phyloP scores from a whole-genome alignment of 1,140 invertebrate genomes.

The Drosophila busckii region DNA sequence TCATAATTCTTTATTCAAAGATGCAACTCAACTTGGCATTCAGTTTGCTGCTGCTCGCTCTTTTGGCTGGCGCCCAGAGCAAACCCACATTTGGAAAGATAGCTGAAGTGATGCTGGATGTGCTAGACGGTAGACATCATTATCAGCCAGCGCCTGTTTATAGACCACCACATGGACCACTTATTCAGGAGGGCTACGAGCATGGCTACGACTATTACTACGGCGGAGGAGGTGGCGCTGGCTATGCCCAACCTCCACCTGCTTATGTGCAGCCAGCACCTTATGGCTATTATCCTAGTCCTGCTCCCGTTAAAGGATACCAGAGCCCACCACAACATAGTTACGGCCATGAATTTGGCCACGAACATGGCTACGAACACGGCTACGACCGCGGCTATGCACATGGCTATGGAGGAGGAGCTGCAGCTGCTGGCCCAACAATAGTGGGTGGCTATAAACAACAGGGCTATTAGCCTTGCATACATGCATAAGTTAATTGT shows the following conservation, averaged over 20 bases:
- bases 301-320: too few relatives aligned
- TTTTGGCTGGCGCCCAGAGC: slow-evolving; percentile 10
- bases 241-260: too few relatives aligned
- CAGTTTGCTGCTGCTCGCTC: background rate
- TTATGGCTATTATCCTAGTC: too few relatives aligned
- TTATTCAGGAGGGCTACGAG: slow-evolving; percentile 52
- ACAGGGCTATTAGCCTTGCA: slow-evolving; percentile 41
- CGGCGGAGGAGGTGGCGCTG: slow-evolving; percentile 42
- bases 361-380: slow-evolving; percentile 37
- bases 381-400: slow-evolving; percentile 51
- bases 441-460: slow-evolving; percentile 45
- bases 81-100: slow-evolving; percentile 63
- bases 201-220: slow-evolving; percentile 62
- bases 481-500: background rate
- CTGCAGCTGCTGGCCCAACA: background rate
- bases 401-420: slow-evolving; percentile 17
- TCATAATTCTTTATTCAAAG: slow-evolving; percentile 7
- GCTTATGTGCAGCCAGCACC: too few relatives aligned
- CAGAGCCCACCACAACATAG: too few relatives aligned
- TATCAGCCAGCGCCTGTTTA: slow-evolving; percentile 7
- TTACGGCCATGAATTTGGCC: too few relatives aligned
- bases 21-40: slow-evolving; percentile 33
- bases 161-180: slow-evolving; percentile 11
- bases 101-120: slow-evolving; percentile 40
- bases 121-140: slow-evolving; percentile 17